Evolutionary conservation across 2,113 vertebrate genomes (phyloP).

Genomic region (Lasiurus borealis): DNA sequence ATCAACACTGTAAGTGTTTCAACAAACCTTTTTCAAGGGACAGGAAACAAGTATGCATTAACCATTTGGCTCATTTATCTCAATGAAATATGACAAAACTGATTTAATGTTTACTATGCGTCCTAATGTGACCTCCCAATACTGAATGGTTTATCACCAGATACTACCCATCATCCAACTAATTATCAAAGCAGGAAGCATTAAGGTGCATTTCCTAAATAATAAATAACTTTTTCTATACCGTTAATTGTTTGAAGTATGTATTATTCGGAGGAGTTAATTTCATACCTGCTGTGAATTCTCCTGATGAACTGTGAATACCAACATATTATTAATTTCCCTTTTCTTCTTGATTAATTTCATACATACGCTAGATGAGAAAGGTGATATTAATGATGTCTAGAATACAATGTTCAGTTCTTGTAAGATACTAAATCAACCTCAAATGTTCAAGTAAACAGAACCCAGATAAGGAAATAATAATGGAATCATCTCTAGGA

Average conservation of each 20-base stretch:
- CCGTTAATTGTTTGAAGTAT: constrained; percentile 80
- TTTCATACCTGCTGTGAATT: constrained; percentile 83
- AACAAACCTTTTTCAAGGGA: constrained; percentile 60
- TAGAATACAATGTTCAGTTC: constrained; percentile 72
- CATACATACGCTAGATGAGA: constrained; percentile 80
- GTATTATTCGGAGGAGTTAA: constrained; percentile 80
- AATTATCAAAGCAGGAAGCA: constrained; percentile 75
- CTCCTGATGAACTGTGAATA: constrained; percentile 81
- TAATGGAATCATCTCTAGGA: constrained; percentile 41
- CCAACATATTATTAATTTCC: constrained; percentile 83
- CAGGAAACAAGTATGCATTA: constrained; percentile 65
- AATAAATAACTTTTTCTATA: constrained; percentile 65
- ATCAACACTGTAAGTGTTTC: constrained; percentile 76
- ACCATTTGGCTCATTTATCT: constrained; percentile 78
- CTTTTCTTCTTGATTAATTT: constrained; percentile 86
- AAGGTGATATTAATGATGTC: constrained; percentile 70
- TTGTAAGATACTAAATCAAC: constrained; percentile 75
- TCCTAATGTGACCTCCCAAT: background rate
- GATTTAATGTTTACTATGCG: background rate
- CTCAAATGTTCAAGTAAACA: constrained; percentile 76
- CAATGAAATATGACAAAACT: constrained; percentile 63
- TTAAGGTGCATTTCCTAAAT: constrained; percentile 58
- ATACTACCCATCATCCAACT: constrained; percentile 59
- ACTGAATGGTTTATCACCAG: constrained; percentile 68
- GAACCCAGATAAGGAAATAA: constrained; percentile 72